phyloP scores from a whole-genome alignment of 2,888 invertebrate species.

The Drosophila yooni region DNA sequence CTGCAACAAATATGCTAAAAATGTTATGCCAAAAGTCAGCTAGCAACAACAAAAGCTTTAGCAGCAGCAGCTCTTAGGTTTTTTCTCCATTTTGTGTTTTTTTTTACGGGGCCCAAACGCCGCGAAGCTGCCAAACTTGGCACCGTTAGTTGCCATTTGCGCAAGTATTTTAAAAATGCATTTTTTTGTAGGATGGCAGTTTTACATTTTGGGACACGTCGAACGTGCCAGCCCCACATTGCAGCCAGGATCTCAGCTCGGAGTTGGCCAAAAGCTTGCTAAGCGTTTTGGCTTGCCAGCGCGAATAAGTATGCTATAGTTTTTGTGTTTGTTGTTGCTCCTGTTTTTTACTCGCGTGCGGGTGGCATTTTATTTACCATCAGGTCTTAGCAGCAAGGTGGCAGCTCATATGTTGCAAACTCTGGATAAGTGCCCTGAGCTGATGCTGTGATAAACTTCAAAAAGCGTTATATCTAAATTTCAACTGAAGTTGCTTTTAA shows the following conservation, averaged over 20 bases:
- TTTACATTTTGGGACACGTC: slow-evolving; percentile 62
- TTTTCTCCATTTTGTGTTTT: slow-evolving; percentile 5
- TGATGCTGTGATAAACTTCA: slow-evolving; percentile 7
- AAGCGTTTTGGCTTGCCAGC: slow-evolving; percentile 47
- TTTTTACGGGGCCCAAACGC: slow-evolving; percentile 62
- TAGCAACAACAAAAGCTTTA: slow-evolving; percentile 33
- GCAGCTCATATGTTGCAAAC: slow-evolving; percentile 29
- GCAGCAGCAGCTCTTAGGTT: slow-evolving; percentile 7
- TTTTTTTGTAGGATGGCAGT: slow-evolving; percentile 56
- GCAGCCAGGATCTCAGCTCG: slow-evolving; percentile 2
- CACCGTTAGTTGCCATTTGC: slow-evolving; percentile 77
- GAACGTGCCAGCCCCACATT: slow-evolving; percentile 48
- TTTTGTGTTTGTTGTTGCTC: slow-evolving; percentile 16
- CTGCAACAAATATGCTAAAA: slow-evolving; percentile 79
- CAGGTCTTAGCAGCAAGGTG: slow-evolving; percentile 28
- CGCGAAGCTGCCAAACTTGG: slow-evolving; percentile 77
- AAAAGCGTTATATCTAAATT: slow-evolving; percentile 29
- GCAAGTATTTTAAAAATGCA: slow-evolving; percentile 79
- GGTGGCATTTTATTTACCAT: slow-evolving; percentile 34
- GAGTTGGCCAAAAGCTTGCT: slow-evolving; percentile 30
- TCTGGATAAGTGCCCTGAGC: background rate
- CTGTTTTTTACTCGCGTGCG: slow-evolving; percentile 3
- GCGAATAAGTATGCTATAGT: slow-evolving; percentile 54
- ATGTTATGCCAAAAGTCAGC: slow-evolving; percentile 75
- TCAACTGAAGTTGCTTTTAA: slow-evolving; percentile 23